phyloP scores from a whole-genome alignment of 2,113 vertebrate genomes.

The Hiodon tergisus region DNA sequence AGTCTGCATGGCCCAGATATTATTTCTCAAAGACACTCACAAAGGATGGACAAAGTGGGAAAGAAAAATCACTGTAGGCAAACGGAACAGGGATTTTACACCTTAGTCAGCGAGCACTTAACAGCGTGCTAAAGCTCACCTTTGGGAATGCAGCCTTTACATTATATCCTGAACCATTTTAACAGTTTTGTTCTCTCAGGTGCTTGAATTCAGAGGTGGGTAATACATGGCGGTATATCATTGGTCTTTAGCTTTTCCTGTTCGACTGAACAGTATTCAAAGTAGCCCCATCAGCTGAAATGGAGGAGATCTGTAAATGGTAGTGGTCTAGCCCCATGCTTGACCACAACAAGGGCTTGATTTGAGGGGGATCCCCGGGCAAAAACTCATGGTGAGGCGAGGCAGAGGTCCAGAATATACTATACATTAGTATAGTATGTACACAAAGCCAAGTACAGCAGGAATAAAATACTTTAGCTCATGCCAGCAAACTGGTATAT shows the following conservation, averaged over 20 bases:
- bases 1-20: too few relatives aligned
- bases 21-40: too few relatives aligned
- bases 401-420: too few relatives aligned
- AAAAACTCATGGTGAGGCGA: too few relatives aligned
- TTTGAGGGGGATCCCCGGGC: too few relatives aligned
- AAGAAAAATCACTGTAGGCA: background rate
- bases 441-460: too few relatives aligned
- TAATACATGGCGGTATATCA: background rate
- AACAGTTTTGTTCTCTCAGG: background rate
- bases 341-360: too few relatives aligned
- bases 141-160: background rate
- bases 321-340: too few relatives aligned
- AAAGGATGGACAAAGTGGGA: background rate
- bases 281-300: background rate
- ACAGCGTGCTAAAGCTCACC: background rate
- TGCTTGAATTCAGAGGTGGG: background rate
- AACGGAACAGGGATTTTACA: background rate
- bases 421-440: too few relatives aligned
- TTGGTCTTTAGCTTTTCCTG: background rate
- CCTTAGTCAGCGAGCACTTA: background rate
- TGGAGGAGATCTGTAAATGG: background rate
- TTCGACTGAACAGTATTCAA: background rate
- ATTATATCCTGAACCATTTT: background rate
- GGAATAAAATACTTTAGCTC: too few relatives aligned
- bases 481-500: too few relatives aligned